Evolutionary conservation across 2,113 vertebrate species (phyloP).

Genomic region (Oreotrochilus melanogaster): DNA sequence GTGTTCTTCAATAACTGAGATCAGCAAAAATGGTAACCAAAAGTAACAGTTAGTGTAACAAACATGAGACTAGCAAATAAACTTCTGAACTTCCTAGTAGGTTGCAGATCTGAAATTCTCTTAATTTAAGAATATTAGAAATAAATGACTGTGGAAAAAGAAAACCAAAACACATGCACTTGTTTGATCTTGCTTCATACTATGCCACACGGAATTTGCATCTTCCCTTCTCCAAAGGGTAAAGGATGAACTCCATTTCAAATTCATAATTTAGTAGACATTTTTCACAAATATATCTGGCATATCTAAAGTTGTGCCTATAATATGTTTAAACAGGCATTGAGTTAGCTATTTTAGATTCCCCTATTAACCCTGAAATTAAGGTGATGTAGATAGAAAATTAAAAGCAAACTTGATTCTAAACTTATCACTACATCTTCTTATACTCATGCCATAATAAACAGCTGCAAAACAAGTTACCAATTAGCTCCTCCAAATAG

Average conservation of each 20-base stretch:
- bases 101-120: not conserved
- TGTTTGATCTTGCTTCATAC: not conserved
- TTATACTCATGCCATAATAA: not conserved
- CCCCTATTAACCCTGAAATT: not conserved
- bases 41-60: not conserved
- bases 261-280: not conserved
- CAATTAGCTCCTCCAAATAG: too few species aligned
- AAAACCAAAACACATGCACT: not conserved
- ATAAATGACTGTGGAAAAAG: not conserved
- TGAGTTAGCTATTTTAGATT: not conserved
- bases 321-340: not conserved
- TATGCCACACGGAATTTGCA: not conserved
- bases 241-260: not conserved
- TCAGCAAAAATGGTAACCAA: not conserved
- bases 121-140: not conserved
- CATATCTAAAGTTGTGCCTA: not conserved
- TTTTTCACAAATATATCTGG: not conserved
- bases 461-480: too few species aligned
- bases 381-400: not conserved
- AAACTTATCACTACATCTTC: not conserved
- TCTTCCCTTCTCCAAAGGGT: not conserved
- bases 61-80: accelerated
- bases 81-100: not conserved
- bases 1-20: not conserved
- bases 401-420: not conserved